Base-by-base conservation (phyloP, 2,888 invertebrate genomes). In the Sphinx pinastri region DNA sequence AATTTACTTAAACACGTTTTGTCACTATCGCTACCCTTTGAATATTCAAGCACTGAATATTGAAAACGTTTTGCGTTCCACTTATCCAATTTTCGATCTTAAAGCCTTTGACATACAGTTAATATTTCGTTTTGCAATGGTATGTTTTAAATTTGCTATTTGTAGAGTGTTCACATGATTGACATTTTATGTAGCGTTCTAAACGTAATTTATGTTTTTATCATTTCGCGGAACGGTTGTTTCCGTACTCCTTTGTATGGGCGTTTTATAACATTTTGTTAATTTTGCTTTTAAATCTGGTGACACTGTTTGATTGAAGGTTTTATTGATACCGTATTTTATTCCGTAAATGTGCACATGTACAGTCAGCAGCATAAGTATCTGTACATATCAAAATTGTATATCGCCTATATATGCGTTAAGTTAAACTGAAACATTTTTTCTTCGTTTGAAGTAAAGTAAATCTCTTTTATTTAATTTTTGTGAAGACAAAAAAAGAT, bases 201-300 rank as follows among this genome's bases (percentile, higher is more conserved):
- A 82, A 85, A 85, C 81, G 81, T 83, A 87, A 88, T 91, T 91
- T 92, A 92, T 89, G 85, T 82, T 81, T 81, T 76, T 81, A 72
- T 79, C 79, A 88, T 90, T 93, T 93, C 93, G 90, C 91, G 81
- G 92, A 92, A 93, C 84, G 81, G 72, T 77, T 81, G 85, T 85
- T 87, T 85, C 85, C 86, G 84, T 84, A 77, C 72, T 83, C 82
- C 86, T 86, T 83, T 88, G 89, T 83, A 72, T 68, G 72, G 76
- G 76, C 79, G 79, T 84, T 85, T 85, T 86, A 84, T 79, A 77
- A 71, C 71, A 75, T 74, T 82, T 75, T 79, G 83, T 86, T 79
- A 78, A 83, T 81, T 80, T 79, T 75, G 74, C 72, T 69, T 71
- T 73, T 70, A 71, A 77, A 77, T 73, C 71, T 74, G 73, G 77